Conservation (phyloP, 2,797 vertebrate species). For the Dryobates pubescens region DNA sequence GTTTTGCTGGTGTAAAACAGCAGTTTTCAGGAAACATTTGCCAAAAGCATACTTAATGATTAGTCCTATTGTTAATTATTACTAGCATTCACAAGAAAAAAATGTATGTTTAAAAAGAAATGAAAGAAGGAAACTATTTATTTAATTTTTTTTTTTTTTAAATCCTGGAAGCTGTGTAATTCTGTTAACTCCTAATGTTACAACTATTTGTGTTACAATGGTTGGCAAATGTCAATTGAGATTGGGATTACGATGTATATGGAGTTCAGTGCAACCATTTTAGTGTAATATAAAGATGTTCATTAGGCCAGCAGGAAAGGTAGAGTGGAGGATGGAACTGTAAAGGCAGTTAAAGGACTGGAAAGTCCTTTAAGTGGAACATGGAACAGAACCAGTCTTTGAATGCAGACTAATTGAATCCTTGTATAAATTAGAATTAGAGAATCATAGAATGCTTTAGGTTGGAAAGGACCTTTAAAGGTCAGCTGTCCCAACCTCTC, state of each 20-base stretch:
- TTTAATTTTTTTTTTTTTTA: background rate
- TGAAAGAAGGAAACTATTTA: background rate
- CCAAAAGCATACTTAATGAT: background rate
- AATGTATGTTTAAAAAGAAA: background rate
- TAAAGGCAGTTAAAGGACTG: slow-evolving; percentile 7
- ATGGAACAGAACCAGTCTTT: slow-evolving; percentile 12
- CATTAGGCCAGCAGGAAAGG: background rate
- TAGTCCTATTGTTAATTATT: background rate
- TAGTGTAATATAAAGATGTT: background rate
- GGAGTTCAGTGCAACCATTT: background rate
- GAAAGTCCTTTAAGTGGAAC: background rate
- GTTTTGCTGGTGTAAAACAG: background rate
- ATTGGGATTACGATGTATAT: background rate
- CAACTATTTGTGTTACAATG: background rate
- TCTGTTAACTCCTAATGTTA: background rate
- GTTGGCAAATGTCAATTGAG: background rate
- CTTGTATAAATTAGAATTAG: slow-evolving; percentile 12
- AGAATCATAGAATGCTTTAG: too few relatives aligned
- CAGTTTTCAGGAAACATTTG: background rate
- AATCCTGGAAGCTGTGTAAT: background rate
- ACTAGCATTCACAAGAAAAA: background rate
- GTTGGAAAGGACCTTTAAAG: too few relatives aligned
- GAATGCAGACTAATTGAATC: slow-evolving; percentile 22
- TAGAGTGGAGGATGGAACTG: background rate
- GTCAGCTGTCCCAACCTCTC: too few relatives aligned